Conservation (phyloP, 2,888 invertebrate genomes). For the Macrosoma leucophasiata region DNA sequence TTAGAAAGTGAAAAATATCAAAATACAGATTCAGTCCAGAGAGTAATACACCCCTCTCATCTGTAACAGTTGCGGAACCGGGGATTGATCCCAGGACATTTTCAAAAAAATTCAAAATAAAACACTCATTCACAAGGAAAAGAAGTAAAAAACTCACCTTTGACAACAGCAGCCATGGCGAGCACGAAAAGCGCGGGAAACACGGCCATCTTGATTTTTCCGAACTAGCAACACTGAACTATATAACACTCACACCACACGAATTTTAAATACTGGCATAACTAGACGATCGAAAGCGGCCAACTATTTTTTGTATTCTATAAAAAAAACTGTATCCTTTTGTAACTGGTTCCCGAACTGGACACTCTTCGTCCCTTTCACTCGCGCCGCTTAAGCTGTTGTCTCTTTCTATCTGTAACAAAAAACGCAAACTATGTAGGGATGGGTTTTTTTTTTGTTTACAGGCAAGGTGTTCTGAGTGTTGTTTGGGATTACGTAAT, state of each 20-base stretch:
- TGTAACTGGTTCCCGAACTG: conserved; percentile 45
- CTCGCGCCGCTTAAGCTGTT: conserved; percentile 26
- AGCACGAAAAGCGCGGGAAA: conserved; percentile 65
- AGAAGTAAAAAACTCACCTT: conserved; percentile 44
- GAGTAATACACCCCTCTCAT: no score
- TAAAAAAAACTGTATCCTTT: conserved; percentile 36
- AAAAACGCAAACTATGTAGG: conserved; percentile 51
- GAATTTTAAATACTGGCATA: conserved; percentile 48
- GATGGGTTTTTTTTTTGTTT: conserved; percentile 35
- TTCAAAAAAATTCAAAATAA: no score
- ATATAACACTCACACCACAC: conserved; percentile 40
- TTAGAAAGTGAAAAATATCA: no score
- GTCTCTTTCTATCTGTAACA: conserved; percentile 60
- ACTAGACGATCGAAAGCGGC: conserved; percentile 47
- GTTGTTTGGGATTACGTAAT: conserved; percentile 38
- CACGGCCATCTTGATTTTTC: conserved; percentile 52
- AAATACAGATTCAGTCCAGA: no score
- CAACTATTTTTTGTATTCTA: conserved; percentile 38
- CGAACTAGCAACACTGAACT: conserved; percentile 36
- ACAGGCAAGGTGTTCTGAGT: conserved; percentile 35
- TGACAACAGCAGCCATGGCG: conserved; percentile 47
- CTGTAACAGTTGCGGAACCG: no score
- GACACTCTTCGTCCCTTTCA: conserved; percentile 42
- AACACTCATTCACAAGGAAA: background rate
- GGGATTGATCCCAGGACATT: no score